Base-by-base conservation (phyloP, 2,888 invertebrate species). In the Nycteola revayana region DNA sequence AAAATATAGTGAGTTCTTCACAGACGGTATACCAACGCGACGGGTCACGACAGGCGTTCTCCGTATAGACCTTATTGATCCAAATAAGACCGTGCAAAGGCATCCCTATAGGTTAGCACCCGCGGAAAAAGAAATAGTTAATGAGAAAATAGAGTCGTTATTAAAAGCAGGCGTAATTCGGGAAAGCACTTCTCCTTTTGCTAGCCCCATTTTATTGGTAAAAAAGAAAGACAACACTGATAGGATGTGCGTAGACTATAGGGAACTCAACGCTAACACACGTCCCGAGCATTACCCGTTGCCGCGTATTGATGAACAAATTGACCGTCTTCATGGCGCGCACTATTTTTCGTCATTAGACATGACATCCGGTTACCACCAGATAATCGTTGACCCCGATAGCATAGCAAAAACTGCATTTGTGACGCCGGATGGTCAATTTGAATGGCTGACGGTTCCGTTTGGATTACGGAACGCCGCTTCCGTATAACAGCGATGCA, bases 221-320 rank as follows among this genome's bases (percentile, higher is more conserved):
- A 25, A 25, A 11, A 25, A 25, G 11, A 25, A 25, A 8, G 25
- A 25, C 11, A 10, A n/a, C n/a, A n/a, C n/a, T n/a, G n/a, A n/a
- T n/a, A n/a, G n/a, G n/a, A n/a, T n/a, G n/a, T n/a, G n/a, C n/a
- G n/a, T n/a, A n/a, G n/a, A n/a, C n/a, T n/a, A n/a, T n/a, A n/a
- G n/a, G n/a, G n/a, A n/a, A n/a, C 32, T 61, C 2, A 66, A 66
- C 26, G 8, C 45, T 1, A 53, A 56, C 7, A 62, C 56, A 1
- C 44, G 34, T 0, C 37, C 49, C 0, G 64, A 59, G 22, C 42
- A 38, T 21, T 54, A 25, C 11, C 51, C 43, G n/a, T n/a, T n/a
- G n/a, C n/a, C n/a, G n/a, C n/a, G n/a, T n/a, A n/a, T n/a, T n/a
- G n/a, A n/a, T n/a, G 30, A 30, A 2, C 30, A 30, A 14, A 24